Base-by-base conservation (phyloP, 2,888 invertebrate genomes). In the Dermolepida albohirtum region DNA sequence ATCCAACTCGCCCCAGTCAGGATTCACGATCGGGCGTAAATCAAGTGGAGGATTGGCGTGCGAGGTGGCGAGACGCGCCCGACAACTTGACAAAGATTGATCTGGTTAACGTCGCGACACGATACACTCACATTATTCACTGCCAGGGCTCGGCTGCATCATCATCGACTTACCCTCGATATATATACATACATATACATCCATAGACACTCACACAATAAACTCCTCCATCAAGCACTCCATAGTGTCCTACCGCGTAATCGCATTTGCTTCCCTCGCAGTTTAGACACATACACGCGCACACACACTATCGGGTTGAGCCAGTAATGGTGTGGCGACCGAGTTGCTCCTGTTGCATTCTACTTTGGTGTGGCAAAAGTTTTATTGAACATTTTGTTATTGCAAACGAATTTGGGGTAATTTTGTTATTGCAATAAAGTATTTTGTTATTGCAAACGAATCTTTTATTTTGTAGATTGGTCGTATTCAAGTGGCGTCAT, bases 21-120 rank as follows among this genome's bases (percentile, higher is more conserved):
- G 67, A 73, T 74, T 72, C 71, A 77, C 76, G 77, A 77, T 77
- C 71, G 73, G 67, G 75, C 74, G 78, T 79, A 80, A 80, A 81
- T 80, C 79, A 77, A 78, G 78, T 75, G 76, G 77, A 77, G 78
- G 79, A 80, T 79, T 79, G 80, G 80, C 81, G 80, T 80, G 54
- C 27, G 54, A 40, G 40, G 80, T 80, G 78, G 78, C 74, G 78
- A 78, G 78, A 76, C 77, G 76, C 78, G 71, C 76, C 78, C 78
- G 77, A 72, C 74, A 75, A 74, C 74, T 74, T 74, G 77, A 77
- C 76, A 74, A 74, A 77, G 77, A 77, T 81, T 80, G 79, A 81
- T 80, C 77, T 79, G 76, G 75, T 75, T 73, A 76, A 77, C 78
- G 76, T 75, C 77, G 72, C 74, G 76, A 76, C 79, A 79, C 79